Percentiles rank a stretch among this genome's conserved stretches.
phyloP scores from a whole-genome alignment of 2,113 vertebrate species.

The Corydoras maculifer region DNA sequence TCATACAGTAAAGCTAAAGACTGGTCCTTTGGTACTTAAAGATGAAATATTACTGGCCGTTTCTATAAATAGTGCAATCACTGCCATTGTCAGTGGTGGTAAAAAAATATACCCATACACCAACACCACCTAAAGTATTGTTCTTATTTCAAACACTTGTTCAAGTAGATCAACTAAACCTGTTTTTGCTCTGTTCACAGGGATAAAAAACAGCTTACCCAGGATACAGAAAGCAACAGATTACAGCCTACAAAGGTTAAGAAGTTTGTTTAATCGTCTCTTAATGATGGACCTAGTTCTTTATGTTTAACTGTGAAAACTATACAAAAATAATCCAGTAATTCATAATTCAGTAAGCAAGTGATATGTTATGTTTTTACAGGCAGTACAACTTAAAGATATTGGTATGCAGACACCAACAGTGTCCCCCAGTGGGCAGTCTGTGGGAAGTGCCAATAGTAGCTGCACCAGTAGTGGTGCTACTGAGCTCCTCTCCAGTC shows the following conservation, averaged over 20 bases:
- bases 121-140: too few species aligned
- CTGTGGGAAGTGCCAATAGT: constrained; percentile 78
- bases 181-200: constrained; percentile 27
- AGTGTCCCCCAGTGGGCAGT: constrained; percentile 80
- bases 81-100: too few species aligned
- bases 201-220: constrained; percentile 62
- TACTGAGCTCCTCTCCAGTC: constrained; percentile 76
- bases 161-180: constrained; percentile 23
- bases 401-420: constrained; percentile 78
- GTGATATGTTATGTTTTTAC: constrained; percentile 17
- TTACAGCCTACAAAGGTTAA: constrained; percentile 71
- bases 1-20: too few species aligned
- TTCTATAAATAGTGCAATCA: too few species aligned
- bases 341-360: background rate
- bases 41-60: too few species aligned
- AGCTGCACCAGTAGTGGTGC: constrained; percentile 59
- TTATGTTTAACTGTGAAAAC: background rate
- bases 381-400: constrained; percentile 80
- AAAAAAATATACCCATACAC: too few species aligned
- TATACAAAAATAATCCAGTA: too few species aligned
- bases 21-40: too few species aligned
- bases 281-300: background rate
- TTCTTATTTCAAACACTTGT: too few species aligned
- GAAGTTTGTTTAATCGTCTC: background rate
- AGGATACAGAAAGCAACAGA: constrained; percentile 69